Percentiles rank a stretch among this genome's conserved stretches.
These are phyloP conservation scores for Oxygymnocypris stewartii DNA, from an alignment of 2,113 vertebrate genomes.

Conservation along the genomic window DNA sequence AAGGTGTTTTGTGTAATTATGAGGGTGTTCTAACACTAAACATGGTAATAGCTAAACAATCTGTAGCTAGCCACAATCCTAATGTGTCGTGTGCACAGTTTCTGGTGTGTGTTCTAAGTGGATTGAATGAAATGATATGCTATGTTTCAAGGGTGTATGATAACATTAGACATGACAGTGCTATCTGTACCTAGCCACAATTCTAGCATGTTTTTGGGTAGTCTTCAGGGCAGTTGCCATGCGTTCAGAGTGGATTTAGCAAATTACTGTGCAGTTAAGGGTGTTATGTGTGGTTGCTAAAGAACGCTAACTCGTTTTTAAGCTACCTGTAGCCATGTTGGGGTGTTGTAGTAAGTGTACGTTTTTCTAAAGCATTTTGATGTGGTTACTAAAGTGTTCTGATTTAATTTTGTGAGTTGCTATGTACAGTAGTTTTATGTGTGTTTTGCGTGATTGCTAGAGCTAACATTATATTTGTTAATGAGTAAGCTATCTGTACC, in stretches of 20 bases:
- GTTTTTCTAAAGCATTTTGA: neutral
- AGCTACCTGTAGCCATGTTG: neutral
- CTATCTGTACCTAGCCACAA: neutral
- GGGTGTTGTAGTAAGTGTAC: no score
- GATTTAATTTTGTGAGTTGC: neutral
- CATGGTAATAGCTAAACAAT: neutral
- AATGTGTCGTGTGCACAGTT: neutral
- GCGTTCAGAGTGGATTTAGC: neutral
- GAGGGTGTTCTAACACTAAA: neutral
- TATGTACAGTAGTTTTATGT: neutral
- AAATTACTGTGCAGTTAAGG: neutral
- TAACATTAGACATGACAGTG: neutral
- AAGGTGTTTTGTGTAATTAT: neutral
- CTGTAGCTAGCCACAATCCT: neutral
- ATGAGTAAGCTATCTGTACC: neutral
- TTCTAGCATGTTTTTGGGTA: neutral
- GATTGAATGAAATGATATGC: neutral
- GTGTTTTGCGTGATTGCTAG: neutral
- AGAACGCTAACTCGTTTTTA: neutral
- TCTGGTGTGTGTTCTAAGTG: neutral
- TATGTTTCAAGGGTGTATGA: neutral
- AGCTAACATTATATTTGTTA: neutral
- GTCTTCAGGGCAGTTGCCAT: neutral
- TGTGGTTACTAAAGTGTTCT: neutral
- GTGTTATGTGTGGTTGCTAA: neutral